Evolutionary conservation across 2,888 invertebrate genomes (phyloP).

Genomic region (Ennomos quercinarius): DNA sequence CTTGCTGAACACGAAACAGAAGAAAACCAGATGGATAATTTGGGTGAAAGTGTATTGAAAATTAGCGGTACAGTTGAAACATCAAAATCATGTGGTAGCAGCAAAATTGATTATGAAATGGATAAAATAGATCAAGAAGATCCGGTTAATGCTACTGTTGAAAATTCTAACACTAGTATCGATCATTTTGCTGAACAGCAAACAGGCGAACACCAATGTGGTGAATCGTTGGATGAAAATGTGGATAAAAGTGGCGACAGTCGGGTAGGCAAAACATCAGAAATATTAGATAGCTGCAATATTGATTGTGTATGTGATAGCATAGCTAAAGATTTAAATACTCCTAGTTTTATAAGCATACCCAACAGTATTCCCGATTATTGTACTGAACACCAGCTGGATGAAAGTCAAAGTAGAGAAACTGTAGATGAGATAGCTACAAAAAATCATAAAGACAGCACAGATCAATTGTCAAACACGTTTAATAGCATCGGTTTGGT

Average conservation of each 20-base stretch:
- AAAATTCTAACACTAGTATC: not conserved
- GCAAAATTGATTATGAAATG: not conserved
- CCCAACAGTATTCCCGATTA: slow-evolving; percentile 1
- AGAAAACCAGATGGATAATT: not conserved
- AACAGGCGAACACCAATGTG: not conserved
- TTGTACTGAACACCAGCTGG: not conserved
- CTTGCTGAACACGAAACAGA: not conserved
- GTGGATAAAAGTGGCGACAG: too few species aligned
- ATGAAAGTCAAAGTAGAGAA: not conserved
- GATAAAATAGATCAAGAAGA: not conserved
- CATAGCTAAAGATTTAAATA: not conserved
- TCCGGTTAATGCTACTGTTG: not conserved
- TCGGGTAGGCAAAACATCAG: not conserved
- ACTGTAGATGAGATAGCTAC: not conserved
- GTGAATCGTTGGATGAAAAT: too few species aligned
- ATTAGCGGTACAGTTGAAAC: not conserved
- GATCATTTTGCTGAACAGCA: not conserved
- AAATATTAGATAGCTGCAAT: not conserved
- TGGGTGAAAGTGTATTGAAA: not conserved
- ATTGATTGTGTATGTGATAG: not conserved
- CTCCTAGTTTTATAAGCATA: not conserved
- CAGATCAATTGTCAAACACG: too few species aligned
- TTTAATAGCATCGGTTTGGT: not conserved
- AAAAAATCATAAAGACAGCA: not conserved
- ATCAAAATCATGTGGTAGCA: not conserved